Base-by-base conservation (phyloP, 2,113 vertebrate species). In the Bufo bufo region DNA sequence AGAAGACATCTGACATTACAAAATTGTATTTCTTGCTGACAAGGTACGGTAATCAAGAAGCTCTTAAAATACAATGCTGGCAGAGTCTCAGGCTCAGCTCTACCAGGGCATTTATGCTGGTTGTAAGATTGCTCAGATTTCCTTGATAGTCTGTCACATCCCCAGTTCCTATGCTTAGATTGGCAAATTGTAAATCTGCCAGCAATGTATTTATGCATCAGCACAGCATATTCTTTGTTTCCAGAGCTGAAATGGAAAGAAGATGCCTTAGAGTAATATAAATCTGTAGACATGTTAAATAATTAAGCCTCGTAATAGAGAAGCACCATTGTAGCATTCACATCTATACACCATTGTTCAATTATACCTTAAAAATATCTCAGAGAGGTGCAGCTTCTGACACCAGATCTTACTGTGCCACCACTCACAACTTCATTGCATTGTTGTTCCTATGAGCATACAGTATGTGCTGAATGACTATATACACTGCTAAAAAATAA, bases 181-280 rank as follows among this genome's bases (percentile, higher is more conserved):
- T 43, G 72, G 72, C 17, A 77, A 75, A 10, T 52, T 85, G 84
- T 77, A 63, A 75, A 77, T 23, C 33, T 77, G 84, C 84, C 84
- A 85, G 59, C 43, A 45, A 85, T 77, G 72, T 77, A 85, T 85
- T 84, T 77, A 77, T 56, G 20, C 56, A n/a, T 47, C 20, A 63
- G 19, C 17, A 77, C 84, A 49, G 84, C 33, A 45, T 63, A 23
- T 85, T 85, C 56, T 77, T 77, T 14, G 69, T 75, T 72, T 63
- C 71, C 84, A 86, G 52, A 69, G 61, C 86, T 72, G 49, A 85
- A 74, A 6, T 85, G 20, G n/a, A 89, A 82, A 82, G 75, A 23
- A 47, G 23, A 83, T 79, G 23, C 63, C 63, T 16, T n/a, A 71
- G 65, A 23, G 11, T 1, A 74, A 11, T 43, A 43, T 77, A 33